phyloP scores from a whole-genome alignment of 2,113 vertebrate genomes.

The Pica pica region DNA sequence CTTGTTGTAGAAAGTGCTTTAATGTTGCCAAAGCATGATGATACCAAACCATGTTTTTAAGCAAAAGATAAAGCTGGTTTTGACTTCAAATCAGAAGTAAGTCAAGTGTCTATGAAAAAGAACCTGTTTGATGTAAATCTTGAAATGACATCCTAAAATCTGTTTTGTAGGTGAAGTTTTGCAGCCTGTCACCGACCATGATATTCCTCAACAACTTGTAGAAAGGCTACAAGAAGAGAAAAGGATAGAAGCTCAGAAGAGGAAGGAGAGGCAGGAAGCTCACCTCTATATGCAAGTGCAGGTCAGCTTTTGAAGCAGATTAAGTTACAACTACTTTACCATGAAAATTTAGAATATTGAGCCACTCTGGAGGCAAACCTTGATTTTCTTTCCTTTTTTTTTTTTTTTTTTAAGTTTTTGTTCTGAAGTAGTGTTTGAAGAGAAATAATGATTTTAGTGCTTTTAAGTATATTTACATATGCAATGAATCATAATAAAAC shows the following conservation, averaged over 20 bases:
- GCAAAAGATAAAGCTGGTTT: neutral
- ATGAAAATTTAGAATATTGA: neutral
- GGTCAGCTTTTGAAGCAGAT: constrained; percentile 70
- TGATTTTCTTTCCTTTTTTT: neutral
- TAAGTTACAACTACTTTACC: neutral
- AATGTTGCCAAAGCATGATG: neutral
- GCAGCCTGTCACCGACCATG: constrained; percentile 91
- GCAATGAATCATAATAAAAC: neutral
- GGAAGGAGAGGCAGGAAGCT: constrained; percentile 97
- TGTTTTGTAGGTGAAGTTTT: constrained; percentile 86
- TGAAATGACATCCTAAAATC: neutral
- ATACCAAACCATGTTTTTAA: neutral
- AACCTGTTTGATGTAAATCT: neutral
- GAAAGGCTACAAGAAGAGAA: constrained; percentile 98
- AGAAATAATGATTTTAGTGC: neutral
- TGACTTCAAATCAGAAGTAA: neutral
- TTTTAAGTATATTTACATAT: neutral
- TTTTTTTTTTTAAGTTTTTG: neutral
- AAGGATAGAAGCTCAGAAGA: constrained; percentile 97
- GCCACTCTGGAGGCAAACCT: neutral
- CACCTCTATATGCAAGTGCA: constrained; percentile 99
- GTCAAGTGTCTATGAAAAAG: neutral
- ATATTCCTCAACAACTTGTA: constrained; percentile 97
- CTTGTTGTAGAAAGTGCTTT: neutral
- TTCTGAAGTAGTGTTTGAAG: neutral